Percentiles rank a stretch among this genome's conserved stretches.
Evolutionary conservation across 1,140 invertebrate species (phyloP).

Genomic region (Condylostylus longicornis): DNA sequence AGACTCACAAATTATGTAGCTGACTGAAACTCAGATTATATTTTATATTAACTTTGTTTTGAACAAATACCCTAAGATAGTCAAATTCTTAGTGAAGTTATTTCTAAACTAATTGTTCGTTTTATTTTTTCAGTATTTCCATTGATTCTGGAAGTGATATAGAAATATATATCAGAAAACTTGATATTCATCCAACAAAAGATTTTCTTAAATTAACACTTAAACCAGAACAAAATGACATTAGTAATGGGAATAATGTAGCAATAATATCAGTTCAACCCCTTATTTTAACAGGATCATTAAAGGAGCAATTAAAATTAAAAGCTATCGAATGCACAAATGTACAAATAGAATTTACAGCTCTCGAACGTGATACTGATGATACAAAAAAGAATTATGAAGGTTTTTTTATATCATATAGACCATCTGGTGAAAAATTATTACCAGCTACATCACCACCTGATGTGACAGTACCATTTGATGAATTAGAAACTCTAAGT

Average conservation of each 20-base stretch:
- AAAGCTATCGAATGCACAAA: not conserved
- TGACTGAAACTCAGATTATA: too few relatives aligned
- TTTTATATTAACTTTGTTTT: too few relatives aligned
- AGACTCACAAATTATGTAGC: too few relatives aligned
- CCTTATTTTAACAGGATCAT: not conserved
- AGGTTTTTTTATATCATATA: not conserved
- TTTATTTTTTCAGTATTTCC: not conserved
- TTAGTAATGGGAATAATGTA: too few relatives aligned
- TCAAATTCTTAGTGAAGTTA: too few relatives aligned
- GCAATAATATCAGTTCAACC: not conserved
- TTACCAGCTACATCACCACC: not conserved
- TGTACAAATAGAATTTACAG: not conserved
- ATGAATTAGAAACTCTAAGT: not conserved
- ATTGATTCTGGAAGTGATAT: not conserved
- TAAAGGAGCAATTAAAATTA: not conserved
- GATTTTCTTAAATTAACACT: not conserved
- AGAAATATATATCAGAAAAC: not conserved
- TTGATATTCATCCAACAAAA: not conserved
- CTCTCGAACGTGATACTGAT: not conserved
- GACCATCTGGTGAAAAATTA: not conserved
- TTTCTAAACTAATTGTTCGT: too few relatives aligned
- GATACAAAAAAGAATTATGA: too few relatives aligned
- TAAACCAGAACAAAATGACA: too few relatives aligned
- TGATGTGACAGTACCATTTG: not conserved
- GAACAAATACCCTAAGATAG: too few relatives aligned